These are phyloP conservation scores for Agrochola lota DNA, from an alignment of 2,888 invertebrate species.

Conservation along the genomic window DNA sequence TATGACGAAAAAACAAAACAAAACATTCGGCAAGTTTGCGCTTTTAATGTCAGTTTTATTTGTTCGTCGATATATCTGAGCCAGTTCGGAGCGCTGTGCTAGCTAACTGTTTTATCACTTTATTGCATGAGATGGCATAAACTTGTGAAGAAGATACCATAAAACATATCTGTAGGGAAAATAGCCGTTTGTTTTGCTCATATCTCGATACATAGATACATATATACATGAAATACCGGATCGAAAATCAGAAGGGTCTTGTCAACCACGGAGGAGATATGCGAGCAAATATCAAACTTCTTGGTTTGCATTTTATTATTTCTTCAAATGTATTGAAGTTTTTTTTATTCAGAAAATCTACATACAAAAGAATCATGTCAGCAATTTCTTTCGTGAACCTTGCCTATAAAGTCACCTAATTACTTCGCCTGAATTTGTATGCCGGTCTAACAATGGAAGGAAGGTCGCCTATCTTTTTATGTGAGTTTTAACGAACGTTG, in stretches of 20 bases:
- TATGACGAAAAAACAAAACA: slow-evolving; percentile 83
- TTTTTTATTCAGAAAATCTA: slow-evolving; percentile 38
- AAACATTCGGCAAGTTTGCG: slow-evolving; percentile 86
- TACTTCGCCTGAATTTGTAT: slow-evolving; percentile 54
- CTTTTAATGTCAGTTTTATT: slow-evolving; percentile 88
- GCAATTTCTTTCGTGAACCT: slow-evolving; percentile 53
- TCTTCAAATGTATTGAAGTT: slow-evolving; percentile 43
- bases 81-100: slow-evolving; percentile 83
- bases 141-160: slow-evolving; percentile 83
- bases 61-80: slow-evolving; percentile 87
- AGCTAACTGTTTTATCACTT: slow-evolving; percentile 90
- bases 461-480: slow-evolving; percentile 57
- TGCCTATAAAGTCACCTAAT: slow-evolving; percentile 58
- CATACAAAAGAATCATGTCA: slow-evolving; percentile 58
- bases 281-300: slow-evolving; percentile 44
- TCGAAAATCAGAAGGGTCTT: slow-evolving; percentile 55
- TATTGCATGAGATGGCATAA: slow-evolving; percentile 89
- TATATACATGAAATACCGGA: slow-evolving; percentile 38
- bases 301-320: slow-evolving; percentile 33
- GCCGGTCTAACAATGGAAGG: slow-evolving; percentile 44
- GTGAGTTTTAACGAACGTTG: slow-evolving; percentile 43
- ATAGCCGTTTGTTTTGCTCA: slow-evolving; percentile 69
- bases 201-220: slow-evolving; percentile 32
- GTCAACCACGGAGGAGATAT: slow-evolving; percentile 46
- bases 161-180: slow-evolving; percentile 83